Evolutionary conservation across 2,888 invertebrate genomes (phyloP).

Genomic region (Argyresthia goedartella): DNA sequence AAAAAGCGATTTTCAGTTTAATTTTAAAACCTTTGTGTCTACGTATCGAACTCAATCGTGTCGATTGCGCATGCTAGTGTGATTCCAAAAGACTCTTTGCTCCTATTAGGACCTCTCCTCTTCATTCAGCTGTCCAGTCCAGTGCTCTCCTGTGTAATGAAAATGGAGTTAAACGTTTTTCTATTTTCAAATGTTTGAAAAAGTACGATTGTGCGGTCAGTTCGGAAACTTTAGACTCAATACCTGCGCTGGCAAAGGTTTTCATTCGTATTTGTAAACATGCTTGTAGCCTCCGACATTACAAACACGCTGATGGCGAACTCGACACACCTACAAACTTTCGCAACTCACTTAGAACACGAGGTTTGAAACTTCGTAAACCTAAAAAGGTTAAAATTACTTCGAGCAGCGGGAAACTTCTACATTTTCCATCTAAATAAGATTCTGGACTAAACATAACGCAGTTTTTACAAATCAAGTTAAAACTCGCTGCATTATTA

Average conservation of each 20-base stretch:
- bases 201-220: background rate
- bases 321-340: no score
- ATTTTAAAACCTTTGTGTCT: background rate
- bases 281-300: background rate
- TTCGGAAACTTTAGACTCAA: background rate
- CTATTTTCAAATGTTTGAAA: slow-evolving; percentile 7
- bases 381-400: no score
- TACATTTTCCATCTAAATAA: no score
- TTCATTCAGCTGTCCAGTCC: slow-evolving; percentile 4
- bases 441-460: background rate
- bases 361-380: no score
- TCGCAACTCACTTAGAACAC: no score
- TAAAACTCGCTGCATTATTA: slow-evolving; percentile 1
- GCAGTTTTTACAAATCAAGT: slow-evolving; percentile 3
- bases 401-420: no score
- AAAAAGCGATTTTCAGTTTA: no score
- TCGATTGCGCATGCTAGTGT: slow-evolving; percentile 31
- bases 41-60: slow-evolving; percentile 18
- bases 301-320: no score
- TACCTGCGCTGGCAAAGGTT: background rate
- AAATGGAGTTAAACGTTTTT: slow-evolving; percentile 26
- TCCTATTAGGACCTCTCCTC: slow-evolving; percentile 37
- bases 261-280: background rate
- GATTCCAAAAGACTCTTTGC: slow-evolving; percentile 27
- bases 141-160: slow-evolving; percentile 9